phyloP scores from a whole-genome alignment of 1,140 invertebrate genomes.

The Maconellicoccus hirsutus region DNA sequence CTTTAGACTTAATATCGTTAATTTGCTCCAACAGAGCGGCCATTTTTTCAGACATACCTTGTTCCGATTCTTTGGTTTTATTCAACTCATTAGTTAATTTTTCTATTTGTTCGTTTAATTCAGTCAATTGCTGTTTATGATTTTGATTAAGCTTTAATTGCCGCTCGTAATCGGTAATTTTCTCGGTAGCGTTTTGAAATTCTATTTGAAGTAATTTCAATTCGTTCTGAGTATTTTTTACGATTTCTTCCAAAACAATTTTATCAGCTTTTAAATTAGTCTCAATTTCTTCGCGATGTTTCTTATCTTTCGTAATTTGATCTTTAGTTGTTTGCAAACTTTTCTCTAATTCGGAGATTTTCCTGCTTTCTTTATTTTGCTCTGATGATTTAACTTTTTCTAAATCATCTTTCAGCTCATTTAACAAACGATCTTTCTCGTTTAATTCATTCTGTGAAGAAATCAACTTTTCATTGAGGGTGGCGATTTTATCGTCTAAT shows the following conservation, averaged over 20 bases:
- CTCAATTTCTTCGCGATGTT: neutral
- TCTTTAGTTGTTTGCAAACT: neutral
- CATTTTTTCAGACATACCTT: neutral
- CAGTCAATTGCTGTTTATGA: neutral
- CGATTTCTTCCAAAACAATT: slow-evolving; percentile 1
- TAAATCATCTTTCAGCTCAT: neutral
- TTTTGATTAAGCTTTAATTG: neutral
- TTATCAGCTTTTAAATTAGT: slow-evolving; percentile 15
- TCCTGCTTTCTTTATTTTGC: neutral
- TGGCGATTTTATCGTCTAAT: neutral
- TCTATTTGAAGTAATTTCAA: neutral
- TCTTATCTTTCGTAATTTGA: neutral
- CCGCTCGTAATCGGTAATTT: neutral
- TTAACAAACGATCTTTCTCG: neutral
- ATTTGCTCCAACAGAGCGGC: neutral
- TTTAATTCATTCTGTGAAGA: neutral
- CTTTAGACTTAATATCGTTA: slow-evolving; percentile 1
- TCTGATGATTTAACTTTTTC: neutral
- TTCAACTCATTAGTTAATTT: neutral
- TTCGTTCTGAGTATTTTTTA: slow-evolving; percentile 13
- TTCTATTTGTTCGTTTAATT: neutral
- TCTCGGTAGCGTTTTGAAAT: neutral
- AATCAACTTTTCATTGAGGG: neutral
- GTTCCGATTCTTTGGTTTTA: neutral
- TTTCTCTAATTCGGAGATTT: neutral